These are phyloP conservation scores for Psylliodes chrysocephalus DNA, from an alignment of 2,888 invertebrate species.

Conservation along the genomic window DNA sequence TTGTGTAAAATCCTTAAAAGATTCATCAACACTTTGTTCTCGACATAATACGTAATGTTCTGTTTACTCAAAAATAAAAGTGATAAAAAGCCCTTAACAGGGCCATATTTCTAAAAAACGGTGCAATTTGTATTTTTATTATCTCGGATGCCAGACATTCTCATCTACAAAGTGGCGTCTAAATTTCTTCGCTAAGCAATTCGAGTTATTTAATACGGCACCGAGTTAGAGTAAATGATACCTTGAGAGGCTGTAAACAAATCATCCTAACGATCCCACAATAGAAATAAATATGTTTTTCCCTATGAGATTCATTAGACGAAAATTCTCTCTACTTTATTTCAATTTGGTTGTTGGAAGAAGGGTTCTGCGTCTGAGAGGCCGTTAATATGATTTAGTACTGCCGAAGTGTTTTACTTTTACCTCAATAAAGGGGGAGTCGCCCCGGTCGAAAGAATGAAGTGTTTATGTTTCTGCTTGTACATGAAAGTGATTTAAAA, in stretches of 20 bases:
- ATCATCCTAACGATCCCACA: conserved; percentile 29
- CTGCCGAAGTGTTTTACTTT: conserved; percentile 14
- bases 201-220: conserved; percentile 16
- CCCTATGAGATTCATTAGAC: conserved; percentile 4
- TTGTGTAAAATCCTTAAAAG: conserved; percentile 20
- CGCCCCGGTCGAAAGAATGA: not conserved
- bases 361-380: conserved; percentile 6
- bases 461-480: not conserved
- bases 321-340: conserved; percentile 19
- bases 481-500: not conserved
- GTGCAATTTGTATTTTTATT: conserved; percentile 9
- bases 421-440: not conserved
- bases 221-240: conserved; percentile 14
- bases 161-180: conserved; percentile 18
- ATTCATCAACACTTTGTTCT: too few relatives aligned
- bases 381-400: conserved; percentile 24
- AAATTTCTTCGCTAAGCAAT: conserved; percentile 16
- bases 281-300: conserved; percentile 28
- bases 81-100: conserved; percentile 2
- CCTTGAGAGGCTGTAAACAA: conserved; percentile 21
- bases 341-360: conserved; percentile 11
- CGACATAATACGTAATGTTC: not conserved
- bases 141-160: conserved; percentile 15
- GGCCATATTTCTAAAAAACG: not conserved
- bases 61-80: conserved; percentile 1